A percentile compares a stretch with the other conserved stretches of the same genome.
Conservation (phyloP, 2,888 invertebrate genomes). For the Drosophila paramelanica region DNA sequence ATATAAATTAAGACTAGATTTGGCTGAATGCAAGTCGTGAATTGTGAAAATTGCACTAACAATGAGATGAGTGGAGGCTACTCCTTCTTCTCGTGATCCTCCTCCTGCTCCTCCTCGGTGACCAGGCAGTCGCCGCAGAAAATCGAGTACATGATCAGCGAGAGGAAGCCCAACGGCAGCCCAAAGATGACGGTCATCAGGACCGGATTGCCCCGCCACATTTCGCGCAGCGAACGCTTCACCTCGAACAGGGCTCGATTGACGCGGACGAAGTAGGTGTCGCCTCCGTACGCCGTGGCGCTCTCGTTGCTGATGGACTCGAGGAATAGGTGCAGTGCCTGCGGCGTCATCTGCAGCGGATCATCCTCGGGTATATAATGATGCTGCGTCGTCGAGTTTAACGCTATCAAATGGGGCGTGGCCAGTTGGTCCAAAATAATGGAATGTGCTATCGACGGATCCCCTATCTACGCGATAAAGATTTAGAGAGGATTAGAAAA, state of each 20-base stretch:
- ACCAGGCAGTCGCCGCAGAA: slow-evolving; percentile 98
- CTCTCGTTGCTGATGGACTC: slow-evolving; percentile 89
- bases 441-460: slow-evolving; percentile 95
- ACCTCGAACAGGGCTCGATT: slow-evolving; percentile 94
- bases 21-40: slow-evolving; percentile 54
- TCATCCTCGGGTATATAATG: slow-evolving; percentile 96
- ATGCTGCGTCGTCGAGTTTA: slow-evolving; percentile 96
- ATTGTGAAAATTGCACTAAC: slow-evolving; percentile 54
- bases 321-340: slow-evolving; percentile 85
- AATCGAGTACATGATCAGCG: slow-evolving; percentile 97
- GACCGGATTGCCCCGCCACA: slow-evolving; percentile 97
- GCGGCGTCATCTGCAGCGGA: slow-evolving; percentile 91
- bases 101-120: slow-evolving; percentile 90
- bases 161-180: slow-evolving; percentile 95
- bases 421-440: slow-evolving; percentile 95
- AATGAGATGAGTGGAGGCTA: slow-evolving; percentile 66
- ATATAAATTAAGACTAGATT: slow-evolving; percentile 71
- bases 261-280: slow-evolving; percentile 90
- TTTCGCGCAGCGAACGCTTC: slow-evolving; percentile 91
- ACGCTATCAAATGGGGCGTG: slow-evolving; percentile 93
- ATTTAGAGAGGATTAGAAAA: neutral
- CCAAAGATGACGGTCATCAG: slow-evolving; percentile 97
- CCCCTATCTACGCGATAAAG: slow-evolving; percentile 87
- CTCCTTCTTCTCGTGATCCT: slow-evolving; percentile 86
- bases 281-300: slow-evolving; percentile 94